Conservation (phyloP, 2,888 invertebrate genomes). For the Nomada fabriciana region DNA sequence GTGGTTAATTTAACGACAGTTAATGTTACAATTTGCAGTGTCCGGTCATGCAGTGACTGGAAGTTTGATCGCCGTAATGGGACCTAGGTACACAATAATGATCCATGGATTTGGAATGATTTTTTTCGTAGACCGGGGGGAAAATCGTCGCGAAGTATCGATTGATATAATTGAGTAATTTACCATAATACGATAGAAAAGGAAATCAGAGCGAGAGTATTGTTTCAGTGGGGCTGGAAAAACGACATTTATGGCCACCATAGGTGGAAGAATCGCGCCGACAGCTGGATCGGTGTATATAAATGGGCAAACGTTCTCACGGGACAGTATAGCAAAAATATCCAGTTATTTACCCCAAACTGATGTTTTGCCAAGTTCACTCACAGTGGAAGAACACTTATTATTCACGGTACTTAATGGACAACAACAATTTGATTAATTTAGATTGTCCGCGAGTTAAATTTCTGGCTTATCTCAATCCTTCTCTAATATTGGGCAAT, state of each 20-base stretch:
- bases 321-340: slow-evolving; percentile 85
- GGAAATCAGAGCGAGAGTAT: no score
- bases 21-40: slow-evolving; percentile 66
- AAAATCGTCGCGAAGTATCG: no score
- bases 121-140: no score
- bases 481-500: no score
- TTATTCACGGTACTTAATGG: slow-evolving; percentile 87
- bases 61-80: slow-evolving; percentile 81
- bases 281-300: slow-evolving; percentile 83
- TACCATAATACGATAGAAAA: no score
- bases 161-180: no score
- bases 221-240: slow-evolving; percentile 86
- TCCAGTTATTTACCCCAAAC: slow-evolving; percentile 88
- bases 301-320: slow-evolving; percentile 85
- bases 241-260: slow-evolving; percentile 86
- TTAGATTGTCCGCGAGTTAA: no score
- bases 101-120: no score
- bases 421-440: no score
- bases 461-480: no score
- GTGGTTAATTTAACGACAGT: no score
- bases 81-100: slow-evolving; percentile 78
- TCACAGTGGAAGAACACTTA: slow-evolving; percentile 89
- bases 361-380: slow-evolving; percentile 87
- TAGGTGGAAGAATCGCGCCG: slow-evolving; percentile 86
- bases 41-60: slow-evolving; percentile 80